Percentiles rank a stretch among this genome's conserved stretches.
phyloP scores from a whole-genome alignment of 2,888 invertebrate genomes.

The Apodemia duryi region DNA sequence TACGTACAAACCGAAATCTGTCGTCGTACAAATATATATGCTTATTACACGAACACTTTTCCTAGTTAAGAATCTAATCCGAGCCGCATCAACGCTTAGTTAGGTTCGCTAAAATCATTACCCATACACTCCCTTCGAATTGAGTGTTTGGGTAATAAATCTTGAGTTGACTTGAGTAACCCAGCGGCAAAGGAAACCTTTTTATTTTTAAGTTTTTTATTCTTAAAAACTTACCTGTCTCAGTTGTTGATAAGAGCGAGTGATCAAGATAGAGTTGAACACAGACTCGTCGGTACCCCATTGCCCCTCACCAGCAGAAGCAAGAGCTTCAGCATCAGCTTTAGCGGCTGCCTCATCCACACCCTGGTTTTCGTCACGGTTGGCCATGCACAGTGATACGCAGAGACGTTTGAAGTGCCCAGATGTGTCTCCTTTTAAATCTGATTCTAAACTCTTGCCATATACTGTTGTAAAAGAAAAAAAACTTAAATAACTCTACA shows the following conservation, averaged over 20 bases:
- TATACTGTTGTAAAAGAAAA: conserved; percentile 80
- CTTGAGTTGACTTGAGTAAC: too few relatives aligned
- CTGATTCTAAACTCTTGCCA: conserved; percentile 88
- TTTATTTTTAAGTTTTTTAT: too few relatives aligned
- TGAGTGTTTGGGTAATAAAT: too few relatives aligned
- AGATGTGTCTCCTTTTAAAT: conserved; percentile 94
- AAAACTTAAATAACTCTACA: not conserved
- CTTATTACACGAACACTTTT: too few relatives aligned
- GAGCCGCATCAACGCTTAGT: too few relatives aligned
- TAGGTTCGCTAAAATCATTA: too few relatives aligned
- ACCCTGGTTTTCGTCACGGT: conserved; percentile 93
- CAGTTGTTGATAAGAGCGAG: conserved; percentile 93
- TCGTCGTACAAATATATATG: too few relatives aligned
- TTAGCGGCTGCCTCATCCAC: conserved; percentile 89
- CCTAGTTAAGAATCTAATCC: too few relatives aligned
- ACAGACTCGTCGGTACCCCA: conserved; percentile 95
- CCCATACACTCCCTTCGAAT: too few relatives aligned
- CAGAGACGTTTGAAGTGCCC: conserved; percentile 96
- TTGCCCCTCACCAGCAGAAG: conserved; percentile 88
- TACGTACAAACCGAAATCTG: too few relatives aligned
- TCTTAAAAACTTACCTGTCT: conserved; percentile 71
- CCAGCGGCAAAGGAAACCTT: not conserved
- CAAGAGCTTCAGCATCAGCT: conserved; percentile 89
- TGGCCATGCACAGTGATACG: conserved; percentile 92
- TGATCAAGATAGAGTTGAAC: conserved; percentile 91